phyloP scores from a whole-genome alignment of 2,113 vertebrate genomes.

The Malurus elegans region DNA sequence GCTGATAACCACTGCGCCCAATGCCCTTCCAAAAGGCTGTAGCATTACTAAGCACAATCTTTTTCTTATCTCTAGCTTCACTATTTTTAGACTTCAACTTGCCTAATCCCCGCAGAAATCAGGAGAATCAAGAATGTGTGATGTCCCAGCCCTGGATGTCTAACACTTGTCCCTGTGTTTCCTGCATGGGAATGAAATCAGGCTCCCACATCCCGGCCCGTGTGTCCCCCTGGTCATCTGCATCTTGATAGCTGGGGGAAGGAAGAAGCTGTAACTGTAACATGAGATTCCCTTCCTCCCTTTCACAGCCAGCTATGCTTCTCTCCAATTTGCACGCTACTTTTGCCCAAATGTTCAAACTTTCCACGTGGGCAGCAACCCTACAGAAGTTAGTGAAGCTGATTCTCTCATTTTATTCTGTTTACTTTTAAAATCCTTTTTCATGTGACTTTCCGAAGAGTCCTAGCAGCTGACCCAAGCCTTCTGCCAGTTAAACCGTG shows the following conservation, averaged over 20 bases:
- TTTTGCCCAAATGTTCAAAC: not conserved
- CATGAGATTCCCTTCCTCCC: not conserved
- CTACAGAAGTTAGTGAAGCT: not conserved
- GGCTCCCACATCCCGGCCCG: fast-evolving
- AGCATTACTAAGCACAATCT: not conserved
- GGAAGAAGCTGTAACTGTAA: not conserved
- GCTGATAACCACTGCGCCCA: not conserved
- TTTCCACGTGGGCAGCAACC: not conserved
- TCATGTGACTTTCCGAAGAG: not conserved
- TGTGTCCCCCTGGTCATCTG: not conserved
- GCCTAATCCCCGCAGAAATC: not conserved
- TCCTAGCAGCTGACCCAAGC: not conserved
- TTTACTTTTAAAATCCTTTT: not conserved
- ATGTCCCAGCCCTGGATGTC: not conserved
- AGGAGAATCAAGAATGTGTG: not conserved
- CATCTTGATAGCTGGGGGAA: not conserved
- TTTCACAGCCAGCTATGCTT: not conserved
- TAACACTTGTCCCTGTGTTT: not conserved
- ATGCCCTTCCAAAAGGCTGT: not conserved
- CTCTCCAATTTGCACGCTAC: not conserved
- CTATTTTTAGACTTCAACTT: not conserved
- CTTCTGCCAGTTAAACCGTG: not conserved
- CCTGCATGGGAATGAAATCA: fast-evolving
- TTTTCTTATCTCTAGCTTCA: not conserved
- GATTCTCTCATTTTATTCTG: not conserved